Evolutionary conservation across 2,888 invertebrate genomes (phyloP), one percentile per base, ranked within the genome.

Genomic region (Acleris literana): DNA sequence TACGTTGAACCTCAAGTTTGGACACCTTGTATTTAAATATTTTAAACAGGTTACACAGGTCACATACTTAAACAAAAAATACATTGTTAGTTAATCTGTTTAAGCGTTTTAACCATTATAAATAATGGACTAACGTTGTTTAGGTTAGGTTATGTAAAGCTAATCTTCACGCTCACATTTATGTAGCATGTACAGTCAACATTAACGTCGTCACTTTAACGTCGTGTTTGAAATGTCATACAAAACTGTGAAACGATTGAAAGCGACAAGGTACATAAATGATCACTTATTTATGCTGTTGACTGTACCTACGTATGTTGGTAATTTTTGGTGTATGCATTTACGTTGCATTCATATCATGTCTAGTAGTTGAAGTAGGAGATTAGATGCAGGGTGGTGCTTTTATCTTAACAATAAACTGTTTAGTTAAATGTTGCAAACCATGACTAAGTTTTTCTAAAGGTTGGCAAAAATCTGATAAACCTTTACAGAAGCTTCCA

Each of bases 11-110:
- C 18, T 46, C n/a, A 29, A 17, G 18, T 64, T 59, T 55, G 52
- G 33, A 61, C 63, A 63, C 63, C 52, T 56, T 56, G 54, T 60
- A 54, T 55, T 49, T 43, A 49, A 55, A 60, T 54, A 57, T 53
- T 18, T 39, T 25, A 48, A 55, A 55, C 43, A 16, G n/a, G 49
- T 43, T 43, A 29, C 18, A 22, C n/a, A 9, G 17, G 18, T 52
- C 54, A 18, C 16, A 16, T 63, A 43, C 49, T 51, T 44, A 44
- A 54, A 55, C 53, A 43, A 20, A 46, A 11, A 55, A 17, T 11
- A 33, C 46, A 33, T 48, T 11, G 49, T 59, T 51, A 17, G 22
- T 43, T 60, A 56, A 64, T 39, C 33, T 16, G 20, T 46, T 64
- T 59, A 54, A 63, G 29, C 20, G 7, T 61, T 56, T 44, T 44